Evolutionary conservation across 2,113 vertebrate genomes (phyloP).

Genomic region (Alouatta palliata): DNA sequence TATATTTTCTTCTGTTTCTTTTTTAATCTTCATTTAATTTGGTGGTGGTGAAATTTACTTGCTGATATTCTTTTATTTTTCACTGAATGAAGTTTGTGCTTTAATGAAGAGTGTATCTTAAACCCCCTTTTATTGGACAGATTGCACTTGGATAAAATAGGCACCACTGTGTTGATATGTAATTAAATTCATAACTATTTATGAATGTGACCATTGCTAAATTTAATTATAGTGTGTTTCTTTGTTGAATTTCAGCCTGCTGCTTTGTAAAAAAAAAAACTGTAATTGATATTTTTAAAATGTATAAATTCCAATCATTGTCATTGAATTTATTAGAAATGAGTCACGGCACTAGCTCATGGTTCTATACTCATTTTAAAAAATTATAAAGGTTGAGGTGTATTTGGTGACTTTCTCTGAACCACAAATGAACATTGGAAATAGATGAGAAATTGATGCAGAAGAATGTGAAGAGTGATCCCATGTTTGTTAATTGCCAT

Average conservation of each 20-base stretch:
- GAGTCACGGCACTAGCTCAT: neutral
- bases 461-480: neutral
- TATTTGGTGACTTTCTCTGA: neutral
- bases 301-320: conserved; percentile 64
- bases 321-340: conserved; percentile 27
- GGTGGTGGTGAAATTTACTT: conserved; percentile 88
- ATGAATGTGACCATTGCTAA: neutral
- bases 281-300: conserved; percentile 43
- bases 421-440: neutral
- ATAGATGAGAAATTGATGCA: conserved; percentile 2
- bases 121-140: conserved; percentile 89
- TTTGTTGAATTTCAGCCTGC: conserved; percentile 62
- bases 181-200: conserved; percentile 76
- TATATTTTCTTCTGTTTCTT: conserved; percentile 59
- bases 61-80: conserved; percentile 85
- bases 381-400: neutral
- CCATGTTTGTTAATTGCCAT: neutral
- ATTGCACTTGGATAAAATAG: conserved; percentile 94
- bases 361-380: neutral
- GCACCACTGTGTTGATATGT: conserved; percentile 82
- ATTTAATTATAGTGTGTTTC: conserved; percentile 34
- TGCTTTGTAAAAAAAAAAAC: conserved; percentile 73
- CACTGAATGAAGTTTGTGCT: conserved; percentile 85
- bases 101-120: conserved; percentile 98
- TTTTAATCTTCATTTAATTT: conserved; percentile 70